phyloP scores from a whole-genome alignment of 2,797 vertebrate species.

The Periparus ater region DNA sequence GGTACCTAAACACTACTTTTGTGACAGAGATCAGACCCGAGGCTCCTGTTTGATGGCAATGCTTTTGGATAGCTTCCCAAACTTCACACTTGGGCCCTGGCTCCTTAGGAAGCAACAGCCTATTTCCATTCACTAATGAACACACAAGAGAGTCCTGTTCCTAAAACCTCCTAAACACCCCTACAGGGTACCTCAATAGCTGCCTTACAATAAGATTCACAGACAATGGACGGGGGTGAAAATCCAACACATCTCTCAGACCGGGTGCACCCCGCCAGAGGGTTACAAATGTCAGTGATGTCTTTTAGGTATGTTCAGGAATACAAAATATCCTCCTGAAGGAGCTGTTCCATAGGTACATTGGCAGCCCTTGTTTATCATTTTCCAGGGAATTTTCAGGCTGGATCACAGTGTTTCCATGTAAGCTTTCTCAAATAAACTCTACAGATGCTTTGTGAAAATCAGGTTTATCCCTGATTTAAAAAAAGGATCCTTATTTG shows the following conservation, averaged over 20 bases:
- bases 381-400: background rate
- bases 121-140: background rate
- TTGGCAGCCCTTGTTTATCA: background rate
- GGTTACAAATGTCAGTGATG: accelerated
- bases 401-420: background rate
- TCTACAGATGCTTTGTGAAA: background rate
- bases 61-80: background rate
- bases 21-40: background rate
- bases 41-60: background rate
- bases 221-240: accelerated
- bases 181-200: background rate
- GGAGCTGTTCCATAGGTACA: background rate
- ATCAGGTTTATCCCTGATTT: background rate
- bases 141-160: background rate
- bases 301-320: accelerated
- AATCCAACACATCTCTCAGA: background rate
- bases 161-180: background rate
- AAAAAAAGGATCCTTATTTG: background rate
- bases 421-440: background rate
- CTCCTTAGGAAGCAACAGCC: background rate
- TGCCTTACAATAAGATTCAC: background rate
- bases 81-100: background rate
- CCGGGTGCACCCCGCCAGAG: accelerated
- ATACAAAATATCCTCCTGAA: background rate
- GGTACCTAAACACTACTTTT: background rate